phyloP scores from a whole-genome alignment of 1,140 invertebrate genomes.

The Pygmarrhopalites habei region DNA sequence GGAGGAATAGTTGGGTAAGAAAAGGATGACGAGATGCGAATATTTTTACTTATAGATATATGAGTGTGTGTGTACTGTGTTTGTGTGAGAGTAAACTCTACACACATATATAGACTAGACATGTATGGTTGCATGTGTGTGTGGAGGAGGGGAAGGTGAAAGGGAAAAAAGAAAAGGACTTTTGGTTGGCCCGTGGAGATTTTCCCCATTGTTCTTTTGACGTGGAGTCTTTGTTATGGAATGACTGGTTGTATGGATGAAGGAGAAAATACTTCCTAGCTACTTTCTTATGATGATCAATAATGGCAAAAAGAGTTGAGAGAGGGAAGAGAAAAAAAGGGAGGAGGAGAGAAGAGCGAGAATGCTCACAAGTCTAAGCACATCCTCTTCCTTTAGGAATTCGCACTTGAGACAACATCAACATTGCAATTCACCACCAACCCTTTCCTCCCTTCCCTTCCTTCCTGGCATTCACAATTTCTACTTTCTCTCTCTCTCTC shows the following conservation, averaged over 20 bases:
- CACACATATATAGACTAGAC: not conserved
- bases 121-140: not conserved
- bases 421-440: constrained; percentile 26
- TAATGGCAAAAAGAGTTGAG: constrained; percentile 26
- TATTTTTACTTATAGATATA: not conserved
- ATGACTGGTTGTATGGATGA: constrained; percentile 11
- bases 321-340: not conserved
- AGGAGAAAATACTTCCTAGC: constrained; percentile 17
- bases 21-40: constrained; percentile 7
- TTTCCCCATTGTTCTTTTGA: constrained; percentile 13
- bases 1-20: constrained; percentile 2
- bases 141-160: not conserved
- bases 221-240: constrained; percentile 12
- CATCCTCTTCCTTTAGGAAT: constrained; percentile 22
- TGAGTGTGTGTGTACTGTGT: not conserved
- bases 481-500: not conserved
- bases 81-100: not conserved
- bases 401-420: constrained; percentile 30
- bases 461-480: constrained; percentile 23
- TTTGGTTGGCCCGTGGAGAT: constrained; percentile 12
- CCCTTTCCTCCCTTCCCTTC: constrained; percentile 10
- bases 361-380: constrained; percentile 16
- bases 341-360: not conserved
- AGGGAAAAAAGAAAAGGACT: constrained; percentile 10
- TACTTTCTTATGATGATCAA: constrained; percentile 34